Evolutionary conservation across 2,797 vertebrate species (phyloP), one percentile per base, ranked within the genome.

Genomic region (Poecilia gillii): DNA sequence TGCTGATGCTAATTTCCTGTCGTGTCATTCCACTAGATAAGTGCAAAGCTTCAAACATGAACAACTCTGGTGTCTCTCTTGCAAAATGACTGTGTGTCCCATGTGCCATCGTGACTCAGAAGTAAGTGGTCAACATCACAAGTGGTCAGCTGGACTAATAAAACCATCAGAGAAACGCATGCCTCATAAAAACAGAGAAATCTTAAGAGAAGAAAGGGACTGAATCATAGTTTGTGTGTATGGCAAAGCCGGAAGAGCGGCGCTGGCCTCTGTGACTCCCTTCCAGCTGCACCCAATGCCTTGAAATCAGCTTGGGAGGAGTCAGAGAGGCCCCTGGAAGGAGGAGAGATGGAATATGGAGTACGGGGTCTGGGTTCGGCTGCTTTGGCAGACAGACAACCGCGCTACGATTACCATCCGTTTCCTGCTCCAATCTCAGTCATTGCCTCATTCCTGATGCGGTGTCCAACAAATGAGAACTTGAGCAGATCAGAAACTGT

Each of bases 281-380:
- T 82, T 84, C 87, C 94, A 95, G 94, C 94, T 95, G 92, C 90
- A 91, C 81, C 85, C 85, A 79, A 83, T 89, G 87, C 89, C 92
- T 93, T 85, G 80, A 88, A 89, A 90, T 91, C 87, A 87, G 82
- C 78, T 89, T 88, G 86, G 90, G 85, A 88, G 86, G 90, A 90
- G 90, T 88, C 74, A 77, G 81, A 83, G 82, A 80, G 84, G 89
- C 80, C 85, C 81, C 76, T 81, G 74, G 84, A 86, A 89, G 91
- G 87, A 88, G 82, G 85, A 80, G 72, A 77, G 86, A 86, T 86
- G 83, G 55, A 87, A 85, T 86, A 86, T 85, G 83, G 55, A 87
- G 85, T 86, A 86, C 80, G 81, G 81, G 88, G 85, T 88, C 85
- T 85, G 80, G 89, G 83, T 75, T 55, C 76, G 85, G 75, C 57